Conservation (phyloP, 2,113 vertebrate species). For the Pycnonotus jocosus region DNA sequence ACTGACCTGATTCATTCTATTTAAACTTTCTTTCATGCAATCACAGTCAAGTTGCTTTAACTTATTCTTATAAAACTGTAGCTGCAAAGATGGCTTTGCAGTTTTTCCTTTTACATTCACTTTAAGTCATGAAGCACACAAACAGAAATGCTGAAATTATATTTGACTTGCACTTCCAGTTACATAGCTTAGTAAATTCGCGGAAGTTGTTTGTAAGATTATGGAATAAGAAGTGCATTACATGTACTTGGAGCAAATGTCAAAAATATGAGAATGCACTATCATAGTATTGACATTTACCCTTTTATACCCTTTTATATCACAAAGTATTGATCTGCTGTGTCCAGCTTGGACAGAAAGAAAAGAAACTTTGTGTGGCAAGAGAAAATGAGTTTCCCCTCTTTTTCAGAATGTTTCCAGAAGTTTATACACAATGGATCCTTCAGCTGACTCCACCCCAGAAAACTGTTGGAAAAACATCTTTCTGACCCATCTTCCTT, state of each 20-base stretch:
- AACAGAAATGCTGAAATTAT: neutral
- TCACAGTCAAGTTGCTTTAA: neutral
- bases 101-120: neutral
- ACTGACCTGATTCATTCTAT: neutral
- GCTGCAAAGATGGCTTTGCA: neutral
- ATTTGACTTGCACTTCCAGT: neutral
- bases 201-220: neutral
- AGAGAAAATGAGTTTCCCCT: neutral
- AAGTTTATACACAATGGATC: neutral
- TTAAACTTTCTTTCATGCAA: neutral
- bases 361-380: neutral
- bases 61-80: neutral
- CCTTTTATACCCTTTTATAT: neutral
- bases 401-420: neutral
- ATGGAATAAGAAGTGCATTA: neutral
- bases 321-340: neutral
- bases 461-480: neutral
- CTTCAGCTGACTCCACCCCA: neutral
- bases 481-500: neutral
- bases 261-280: slow-evolving; percentile 4
- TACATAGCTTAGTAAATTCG: neutral
- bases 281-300: neutral
- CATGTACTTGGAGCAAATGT: neutral
- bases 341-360: neutral
- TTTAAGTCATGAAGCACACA: neutral